Conservation (phyloP, 2,888 invertebrate species). For the Pandemis cinnamomeana region DNA sequence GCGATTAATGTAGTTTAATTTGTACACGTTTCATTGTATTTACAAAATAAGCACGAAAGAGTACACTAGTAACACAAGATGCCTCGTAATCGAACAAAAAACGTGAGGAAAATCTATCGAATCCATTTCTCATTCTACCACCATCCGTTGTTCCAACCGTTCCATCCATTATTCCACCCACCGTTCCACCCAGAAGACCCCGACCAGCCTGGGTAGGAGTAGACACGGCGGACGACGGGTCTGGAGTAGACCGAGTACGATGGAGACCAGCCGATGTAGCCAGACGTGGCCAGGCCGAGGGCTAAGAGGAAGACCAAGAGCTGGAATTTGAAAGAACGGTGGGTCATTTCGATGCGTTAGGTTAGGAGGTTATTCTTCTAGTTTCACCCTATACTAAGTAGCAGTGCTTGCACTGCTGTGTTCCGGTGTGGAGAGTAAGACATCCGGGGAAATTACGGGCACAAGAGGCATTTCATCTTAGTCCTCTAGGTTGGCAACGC, state of each 20-base stretch:
- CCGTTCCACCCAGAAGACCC: constrained; percentile 21
- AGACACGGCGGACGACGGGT: constrained; percentile 28
- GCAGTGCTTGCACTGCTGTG: too few species aligned
- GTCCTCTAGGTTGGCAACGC: too few species aligned
- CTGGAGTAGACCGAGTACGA: constrained; percentile 36
- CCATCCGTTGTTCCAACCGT: constrained; percentile 17
- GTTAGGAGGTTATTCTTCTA: background rate
- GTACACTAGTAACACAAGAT: too few species aligned
- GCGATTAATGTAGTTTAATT: too few species aligned
- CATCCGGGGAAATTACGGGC: too few species aligned
- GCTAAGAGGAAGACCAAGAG: constrained; percentile 51
- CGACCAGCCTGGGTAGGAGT: constrained; percentile 14
- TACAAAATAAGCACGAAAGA: too few species aligned
- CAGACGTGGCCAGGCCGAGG: constrained; percentile 56
- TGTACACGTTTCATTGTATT: too few species aligned
- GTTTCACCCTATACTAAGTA: too few species aligned
- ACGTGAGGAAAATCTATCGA: too few species aligned
- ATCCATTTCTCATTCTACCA: background rate
- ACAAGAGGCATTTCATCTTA: too few species aligned
- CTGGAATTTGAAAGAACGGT: constrained; percentile 41
- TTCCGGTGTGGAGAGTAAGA: too few species aligned
- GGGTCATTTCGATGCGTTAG: background rate
- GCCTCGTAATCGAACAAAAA: too few species aligned
- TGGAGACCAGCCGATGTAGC: constrained; percentile 51
- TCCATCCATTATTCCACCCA: constrained; percentile 35